These are phyloP conservation scores for Ophonus ardosiacus DNA, from an alignment of 2,888 invertebrate genomes.

Conservation along the genomic window DNA sequence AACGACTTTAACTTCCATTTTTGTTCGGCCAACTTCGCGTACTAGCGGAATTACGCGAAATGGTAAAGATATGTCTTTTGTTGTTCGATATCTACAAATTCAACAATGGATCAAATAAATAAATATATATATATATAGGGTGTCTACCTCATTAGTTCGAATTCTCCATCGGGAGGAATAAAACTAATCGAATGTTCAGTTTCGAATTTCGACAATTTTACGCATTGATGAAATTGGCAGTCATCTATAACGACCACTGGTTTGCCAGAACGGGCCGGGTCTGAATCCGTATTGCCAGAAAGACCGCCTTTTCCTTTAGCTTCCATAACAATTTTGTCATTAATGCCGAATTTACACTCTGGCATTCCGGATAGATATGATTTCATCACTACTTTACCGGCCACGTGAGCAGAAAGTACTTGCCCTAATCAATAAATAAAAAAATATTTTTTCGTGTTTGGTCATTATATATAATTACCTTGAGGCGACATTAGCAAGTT, in stretches of 20 bases:
- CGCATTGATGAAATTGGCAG: slow-evolving; percentile 99
- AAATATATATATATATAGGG: slow-evolving; percentile 19
- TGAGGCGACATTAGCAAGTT: slow-evolving; percentile 99
- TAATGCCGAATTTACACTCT: slow-evolving; percentile 99
- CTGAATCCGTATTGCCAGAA: slow-evolving; percentile 82
- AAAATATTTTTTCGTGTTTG: neutral
- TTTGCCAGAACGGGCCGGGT: slow-evolving; percentile 94
- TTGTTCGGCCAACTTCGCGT: slow-evolving; percentile 97
- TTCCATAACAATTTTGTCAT: slow-evolving; percentile 99
- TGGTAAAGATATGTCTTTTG: slow-evolving; percentile 99
- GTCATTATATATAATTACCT: slow-evolving; percentile 78
- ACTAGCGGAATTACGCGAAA: slow-evolving; percentile 99
- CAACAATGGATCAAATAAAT: neutral
- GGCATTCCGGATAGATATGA: slow-evolving; percentile 99
- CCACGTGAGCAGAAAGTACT: slow-evolving; percentile 98
- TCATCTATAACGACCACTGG: slow-evolving; percentile 99
- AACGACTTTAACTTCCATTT: slow-evolving; percentile 99
- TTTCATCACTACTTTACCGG: slow-evolving; percentile 99
- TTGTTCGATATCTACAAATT: slow-evolving; percentile 91
- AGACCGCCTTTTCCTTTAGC: slow-evolving; percentile 88
- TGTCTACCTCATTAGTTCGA: slow-evolving; percentile 96
- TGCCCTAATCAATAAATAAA: slow-evolving; percentile 82
- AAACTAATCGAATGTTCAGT: slow-evolving; percentile 99
- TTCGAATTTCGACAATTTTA: slow-evolving; percentile 99
- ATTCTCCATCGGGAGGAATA: slow-evolving; percentile 99